These are phyloP conservation scores for Trichomalopsis sarcophagae DNA, from an alignment of 1,140 invertebrate genomes.

Conservation along the genomic window DNA sequence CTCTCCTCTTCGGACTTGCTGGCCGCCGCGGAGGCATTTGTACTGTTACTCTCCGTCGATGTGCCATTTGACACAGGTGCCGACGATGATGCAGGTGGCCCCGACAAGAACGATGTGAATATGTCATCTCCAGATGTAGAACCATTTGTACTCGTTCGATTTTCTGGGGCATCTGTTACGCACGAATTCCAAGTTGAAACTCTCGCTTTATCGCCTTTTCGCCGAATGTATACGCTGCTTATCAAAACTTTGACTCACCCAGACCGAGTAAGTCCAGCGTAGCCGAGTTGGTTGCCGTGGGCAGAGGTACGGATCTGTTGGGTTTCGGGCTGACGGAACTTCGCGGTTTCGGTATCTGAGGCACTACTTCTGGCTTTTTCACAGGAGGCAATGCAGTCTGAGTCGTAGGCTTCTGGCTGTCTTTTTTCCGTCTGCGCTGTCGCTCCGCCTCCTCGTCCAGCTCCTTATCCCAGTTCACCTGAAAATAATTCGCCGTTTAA, in stretches of 20 bases:
- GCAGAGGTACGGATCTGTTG: slow-evolving; percentile 65
- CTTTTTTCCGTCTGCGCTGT: slow-evolving; percentile 87
- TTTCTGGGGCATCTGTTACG: slow-evolving; percentile 68
- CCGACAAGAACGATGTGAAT: slow-evolving; percentile 86
- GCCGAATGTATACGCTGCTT: background rate
- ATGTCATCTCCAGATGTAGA: slow-evolving; percentile 78
- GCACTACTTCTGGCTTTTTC: slow-evolving; percentile 74
- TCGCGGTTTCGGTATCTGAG: slow-evolving; percentile 77
- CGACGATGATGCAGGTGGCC: slow-evolving; percentile 74
- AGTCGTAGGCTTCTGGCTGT: slow-evolving; percentile 69
- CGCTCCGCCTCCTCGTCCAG: slow-evolving; percentile 90
- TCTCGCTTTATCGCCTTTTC: background rate
- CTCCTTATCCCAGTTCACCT: slow-evolving; percentile 86
- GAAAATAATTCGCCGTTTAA: background rate
- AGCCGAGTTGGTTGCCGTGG: slow-evolving; percentile 70
- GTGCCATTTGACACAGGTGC: slow-evolving; percentile 58
- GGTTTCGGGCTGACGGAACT: slow-evolving; percentile 83
- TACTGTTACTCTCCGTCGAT: slow-evolving; percentile 62
- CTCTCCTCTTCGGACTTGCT: slow-evolving; percentile 88
- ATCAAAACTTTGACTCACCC: slow-evolving; percentile 66
- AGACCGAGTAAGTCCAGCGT: slow-evolving; percentile 80
- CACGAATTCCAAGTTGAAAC: slow-evolving; percentile 23
- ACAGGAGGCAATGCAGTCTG: slow-evolving; percentile 66
- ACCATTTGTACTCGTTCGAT: slow-evolving; percentile 68
- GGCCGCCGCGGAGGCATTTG: slow-evolving; percentile 63